Evolutionary conservation across 64 coral and sea anemone genomes (phyloP), one percentile per base, ranked within the genome.

Genomic region (Catalaphyllia jardinei): DNA sequence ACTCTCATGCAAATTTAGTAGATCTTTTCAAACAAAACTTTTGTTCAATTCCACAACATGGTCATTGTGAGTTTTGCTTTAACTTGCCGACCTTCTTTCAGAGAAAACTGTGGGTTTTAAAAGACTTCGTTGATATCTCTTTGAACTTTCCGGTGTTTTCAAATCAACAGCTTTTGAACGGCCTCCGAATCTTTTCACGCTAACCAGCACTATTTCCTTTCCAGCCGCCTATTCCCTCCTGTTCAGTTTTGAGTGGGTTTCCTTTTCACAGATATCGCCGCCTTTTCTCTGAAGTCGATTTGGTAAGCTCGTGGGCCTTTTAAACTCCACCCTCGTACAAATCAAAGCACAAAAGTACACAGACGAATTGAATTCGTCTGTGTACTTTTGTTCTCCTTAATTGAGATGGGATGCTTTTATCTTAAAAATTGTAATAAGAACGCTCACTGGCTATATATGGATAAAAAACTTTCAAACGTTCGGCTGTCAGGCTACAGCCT

Each of bases 61-160:
- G 10, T 25, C 71, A 85, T 85, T 85, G 81, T 85, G 27, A 27
- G 62, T n/a, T 9, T 35, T 71, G 33, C 69, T 85, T 63, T 38
- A 51, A 85, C 62, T 29, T 19, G 38, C 60, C 81, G 62, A 31
- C 81, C 18, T 71, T 69, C 9, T 85, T 52, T 51, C 42, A 20
- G 59, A 81, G 31, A 46, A 46, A 46, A 55, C 64, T 22, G 0
- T 13, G 3, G 11, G 11, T 52, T 84, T 69, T 25, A 67, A 67
- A 67, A 64, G 18, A 39, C 33, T 55, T 12, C 79, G 63, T 18
- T 12, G 15, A 57, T 9, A 25, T 12, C 0, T 2, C 81, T 85
- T 85, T 85, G 63, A 71, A 13, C 10, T 28, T 50, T 49, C 81
- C 81, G 81, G 39, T 64, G 20, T 85, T 85, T 42, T 67, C 15